Percentiles rank a stretch among this genome's conserved stretches.
Evolutionary conservation across 2,797 vertebrate genomes (phyloP).

Genomic region (Lycodopsis pacificus): DNA sequence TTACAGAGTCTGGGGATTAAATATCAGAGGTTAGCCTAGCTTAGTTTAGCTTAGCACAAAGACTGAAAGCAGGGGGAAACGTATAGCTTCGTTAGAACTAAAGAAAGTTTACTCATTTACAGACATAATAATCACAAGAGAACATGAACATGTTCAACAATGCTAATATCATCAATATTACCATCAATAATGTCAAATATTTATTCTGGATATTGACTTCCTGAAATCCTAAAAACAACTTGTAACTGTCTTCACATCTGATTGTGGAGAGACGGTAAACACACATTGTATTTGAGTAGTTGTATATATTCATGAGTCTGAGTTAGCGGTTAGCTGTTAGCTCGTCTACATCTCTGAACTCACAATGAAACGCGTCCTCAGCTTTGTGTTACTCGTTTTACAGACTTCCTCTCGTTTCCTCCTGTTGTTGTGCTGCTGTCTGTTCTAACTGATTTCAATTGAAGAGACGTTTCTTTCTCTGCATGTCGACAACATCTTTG

Average conservation of each 20-base stretch:
- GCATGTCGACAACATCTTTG: not conserved
- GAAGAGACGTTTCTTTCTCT: not conserved
- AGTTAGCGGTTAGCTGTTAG: not conserved
- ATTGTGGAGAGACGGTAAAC: not conserved
- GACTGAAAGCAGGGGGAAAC: not conserved
- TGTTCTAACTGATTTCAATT: no score
- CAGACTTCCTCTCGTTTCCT: no score
- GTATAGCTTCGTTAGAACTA: not conserved
- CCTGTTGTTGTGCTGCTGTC: no score
- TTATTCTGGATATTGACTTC: not conserved
- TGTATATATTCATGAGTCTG: not conserved
- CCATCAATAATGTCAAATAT: not conserved
- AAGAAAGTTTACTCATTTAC: not conserved
- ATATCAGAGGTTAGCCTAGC: not conserved
- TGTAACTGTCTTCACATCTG: not conserved
- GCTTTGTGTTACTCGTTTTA: not conserved
- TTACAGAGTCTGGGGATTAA: no score
- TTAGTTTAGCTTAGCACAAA: not conserved
- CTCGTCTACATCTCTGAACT: not conserved
- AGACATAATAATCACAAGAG: not conserved
- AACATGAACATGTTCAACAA: not conserved
- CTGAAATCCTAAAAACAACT: not conserved
- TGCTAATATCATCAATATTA: not conserved
- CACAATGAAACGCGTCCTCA: not conserved
- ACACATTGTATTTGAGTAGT: not conserved